Evolutionary conservation across 2,113 vertebrate genomes (phyloP).

Genomic region (Hemibagrus wyckioides): DNA sequence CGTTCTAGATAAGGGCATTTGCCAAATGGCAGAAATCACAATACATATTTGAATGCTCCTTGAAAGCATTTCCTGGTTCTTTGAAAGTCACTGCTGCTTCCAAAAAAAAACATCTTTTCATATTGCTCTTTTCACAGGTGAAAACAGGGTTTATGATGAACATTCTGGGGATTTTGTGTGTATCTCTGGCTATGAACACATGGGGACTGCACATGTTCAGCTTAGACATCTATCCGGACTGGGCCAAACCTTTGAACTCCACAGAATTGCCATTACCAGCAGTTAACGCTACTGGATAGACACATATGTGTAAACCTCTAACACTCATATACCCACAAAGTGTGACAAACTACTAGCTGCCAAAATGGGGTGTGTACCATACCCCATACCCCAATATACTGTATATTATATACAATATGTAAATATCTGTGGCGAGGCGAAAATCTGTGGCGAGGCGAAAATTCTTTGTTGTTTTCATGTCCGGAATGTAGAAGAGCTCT

Average conservation of each 20-base stretch:
- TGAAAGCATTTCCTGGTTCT: neutral
- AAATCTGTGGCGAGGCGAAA: neutral
- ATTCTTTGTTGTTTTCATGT: neutral
- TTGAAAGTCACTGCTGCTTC: neutral
- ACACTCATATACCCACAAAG: neutral
- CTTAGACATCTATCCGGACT: slow-evolving; percentile 84
- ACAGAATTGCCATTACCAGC: slow-evolving; percentile 63
- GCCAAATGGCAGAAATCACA: no score
- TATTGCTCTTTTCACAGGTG: slow-evolving; percentile 74
- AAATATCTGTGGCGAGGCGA: no score
- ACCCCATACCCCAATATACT: no score
- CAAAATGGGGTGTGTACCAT: neutral
- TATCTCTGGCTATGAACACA: slow-evolving; percentile 92
- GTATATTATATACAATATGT: neutral
- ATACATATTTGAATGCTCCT: neutral
- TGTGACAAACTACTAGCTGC: no score
- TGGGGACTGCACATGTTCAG: slow-evolving; percentile 90
- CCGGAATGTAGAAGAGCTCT: neutral
- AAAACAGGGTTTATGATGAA: slow-evolving; percentile 95
- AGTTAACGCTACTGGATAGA: slow-evolving; percentile 71
- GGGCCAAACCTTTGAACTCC: slow-evolving; percentile 81
- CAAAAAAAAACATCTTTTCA: neutral
- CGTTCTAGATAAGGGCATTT: neutral
- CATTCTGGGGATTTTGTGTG: slow-evolving; percentile 85
- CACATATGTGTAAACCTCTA: neutral